Evolutionary conservation across 2,113 vertebrate genomes (phyloP).

Genomic region (Trichechus manatus): DNA sequence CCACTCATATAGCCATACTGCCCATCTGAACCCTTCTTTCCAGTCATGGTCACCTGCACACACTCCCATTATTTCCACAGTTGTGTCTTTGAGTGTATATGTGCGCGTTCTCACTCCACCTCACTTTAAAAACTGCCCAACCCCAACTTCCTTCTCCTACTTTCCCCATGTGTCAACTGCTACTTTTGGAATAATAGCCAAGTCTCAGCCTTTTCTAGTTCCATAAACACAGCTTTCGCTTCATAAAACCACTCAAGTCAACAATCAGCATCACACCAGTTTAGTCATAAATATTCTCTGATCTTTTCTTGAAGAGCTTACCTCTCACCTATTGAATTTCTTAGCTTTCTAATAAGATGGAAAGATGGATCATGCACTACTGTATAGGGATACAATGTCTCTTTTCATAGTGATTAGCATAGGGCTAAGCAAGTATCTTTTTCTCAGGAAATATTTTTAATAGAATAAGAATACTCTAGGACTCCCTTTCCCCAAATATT

Average conservation of each 20-base stretch:
- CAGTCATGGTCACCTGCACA: background rate
- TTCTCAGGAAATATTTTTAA: background rate
- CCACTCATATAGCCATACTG: background rate
- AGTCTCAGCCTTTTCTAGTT: background rate
- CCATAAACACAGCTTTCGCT: slow-evolving; percentile 11
- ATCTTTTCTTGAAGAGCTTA: background rate
- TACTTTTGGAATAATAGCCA: background rate
- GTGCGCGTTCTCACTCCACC: background rate
- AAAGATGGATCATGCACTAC: background rate
- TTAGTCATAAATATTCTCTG: background rate
- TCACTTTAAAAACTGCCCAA: background rate
- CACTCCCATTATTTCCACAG: background rate
- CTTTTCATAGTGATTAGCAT: background rate
- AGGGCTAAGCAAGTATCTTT: background rate
- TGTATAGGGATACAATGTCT: background rate
- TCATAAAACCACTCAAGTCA: slow-evolving; percentile 1
- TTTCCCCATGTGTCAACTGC: background rate
- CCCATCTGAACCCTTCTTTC: background rate
- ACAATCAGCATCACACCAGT: background rate
- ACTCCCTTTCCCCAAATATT: background rate
- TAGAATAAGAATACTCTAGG: background rate
- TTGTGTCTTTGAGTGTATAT: background rate
- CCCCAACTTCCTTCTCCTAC: background rate
- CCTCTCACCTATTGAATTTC: slow-evolving; percentile 24
- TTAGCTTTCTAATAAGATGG: background rate